Evolutionary conservation across 2,113 vertebrate genomes (phyloP).

Genomic region (Amphilophus citrinellus): DNA sequence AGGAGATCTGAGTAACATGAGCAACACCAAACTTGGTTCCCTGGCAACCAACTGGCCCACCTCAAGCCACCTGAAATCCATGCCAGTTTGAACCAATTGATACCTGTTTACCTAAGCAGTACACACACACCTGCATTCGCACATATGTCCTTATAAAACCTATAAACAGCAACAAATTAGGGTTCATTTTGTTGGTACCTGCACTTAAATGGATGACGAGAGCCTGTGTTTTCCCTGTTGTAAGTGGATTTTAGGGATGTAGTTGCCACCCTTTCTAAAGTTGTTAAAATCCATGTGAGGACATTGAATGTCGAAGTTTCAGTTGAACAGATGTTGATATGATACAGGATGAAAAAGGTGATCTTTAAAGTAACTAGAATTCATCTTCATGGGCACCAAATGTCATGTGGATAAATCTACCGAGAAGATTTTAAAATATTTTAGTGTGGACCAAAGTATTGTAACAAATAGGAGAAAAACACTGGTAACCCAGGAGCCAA

Average conservation of each 20-base stretch:
- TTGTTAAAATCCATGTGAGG: background rate
- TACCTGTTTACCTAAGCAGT: slow-evolving; percentile 48
- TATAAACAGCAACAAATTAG: background rate
- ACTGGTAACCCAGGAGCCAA: no score
- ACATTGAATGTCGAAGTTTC: background rate
- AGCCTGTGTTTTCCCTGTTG: background rate
- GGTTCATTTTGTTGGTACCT: background rate
- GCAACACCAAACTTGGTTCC: slow-evolving; percentile 63
- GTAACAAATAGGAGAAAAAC: no score
- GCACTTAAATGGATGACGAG: background rate
- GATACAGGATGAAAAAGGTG: background rate
- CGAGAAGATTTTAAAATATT: no score
- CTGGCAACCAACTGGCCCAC: slow-evolving; percentile 63
- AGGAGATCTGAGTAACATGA: slow-evolving; percentile 69
- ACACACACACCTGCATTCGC: background rate
- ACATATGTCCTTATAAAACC: background rate
- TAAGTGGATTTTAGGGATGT: background rate
- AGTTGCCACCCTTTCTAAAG: background rate
- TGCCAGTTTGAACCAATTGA: slow-evolving; percentile 58
- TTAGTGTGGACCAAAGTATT: no score
- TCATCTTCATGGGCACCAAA: background rate
- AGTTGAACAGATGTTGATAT: background rate
- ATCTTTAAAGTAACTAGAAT: background rate
- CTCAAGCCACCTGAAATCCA: slow-evolving; percentile 68
- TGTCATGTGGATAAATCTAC: background rate